These are phyloP conservation scores for Cheiracanthium punctorium DNA, from an alignment of 2,888 invertebrate genomes.

Conservation along the genomic window DNA sequence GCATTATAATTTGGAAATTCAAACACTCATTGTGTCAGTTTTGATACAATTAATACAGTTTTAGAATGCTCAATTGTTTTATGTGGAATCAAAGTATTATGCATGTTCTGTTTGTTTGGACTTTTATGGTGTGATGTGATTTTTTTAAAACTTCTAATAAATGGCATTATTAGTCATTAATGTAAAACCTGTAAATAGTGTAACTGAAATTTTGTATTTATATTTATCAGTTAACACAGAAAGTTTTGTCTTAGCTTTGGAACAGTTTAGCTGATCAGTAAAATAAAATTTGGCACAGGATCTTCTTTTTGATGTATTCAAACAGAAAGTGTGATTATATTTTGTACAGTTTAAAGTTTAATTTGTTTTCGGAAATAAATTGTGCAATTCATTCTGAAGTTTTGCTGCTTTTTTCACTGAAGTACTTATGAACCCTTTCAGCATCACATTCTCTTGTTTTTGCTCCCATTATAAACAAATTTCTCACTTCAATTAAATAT, in stretches of 20 bases:
- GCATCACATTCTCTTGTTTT: too few species aligned
- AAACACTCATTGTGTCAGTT: background rate
- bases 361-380: slow-evolving; percentile 54
- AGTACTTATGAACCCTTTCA: too few species aligned
- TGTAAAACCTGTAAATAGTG: slow-evolving; percentile 46
- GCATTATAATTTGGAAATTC: background rate
- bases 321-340: slow-evolving; percentile 35
- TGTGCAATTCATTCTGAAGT: background rate
- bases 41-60: background rate
- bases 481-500: too few species aligned
- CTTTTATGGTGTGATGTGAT: background rate
- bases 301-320: slow-evolving; percentile 43
- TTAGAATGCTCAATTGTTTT: slow-evolving; percentile 51
- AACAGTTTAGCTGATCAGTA: slow-evolving; percentile 15
- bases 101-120: slow-evolving; percentile 3
- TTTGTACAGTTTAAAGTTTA: slow-evolving; percentile 69
- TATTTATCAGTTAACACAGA: background rate
- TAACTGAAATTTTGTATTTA: slow-evolving; percentile 32
- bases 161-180: slow-evolving; percentile 12
- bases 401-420: background rate
- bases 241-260: background rate
- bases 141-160: background rate
- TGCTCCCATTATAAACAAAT: too few species aligned
- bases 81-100: slow-evolving; percentile 52
- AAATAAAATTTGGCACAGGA: slow-evolving; percentile 37